Evolutionary conservation across 37 sponge, comb jelly and placozoan genomes (phyloP).

Genomic region (Crambe crambe): DNA sequence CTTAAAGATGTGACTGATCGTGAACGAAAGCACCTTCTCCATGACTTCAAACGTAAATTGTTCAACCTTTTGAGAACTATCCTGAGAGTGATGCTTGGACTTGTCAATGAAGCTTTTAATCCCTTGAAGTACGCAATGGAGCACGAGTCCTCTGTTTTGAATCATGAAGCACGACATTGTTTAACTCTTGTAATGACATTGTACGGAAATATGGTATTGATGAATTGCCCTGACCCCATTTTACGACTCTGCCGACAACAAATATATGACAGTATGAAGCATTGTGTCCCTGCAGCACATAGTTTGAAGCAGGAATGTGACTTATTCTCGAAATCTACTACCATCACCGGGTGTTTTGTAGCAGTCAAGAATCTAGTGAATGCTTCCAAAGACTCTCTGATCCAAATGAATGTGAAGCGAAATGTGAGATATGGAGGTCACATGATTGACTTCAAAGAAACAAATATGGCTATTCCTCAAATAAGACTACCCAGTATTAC

Average conservation of each 20-base stretch:
- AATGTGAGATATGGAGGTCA: not conserved
- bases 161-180: constrained; percentile 10
- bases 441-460: not conserved
- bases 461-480: not conserved
- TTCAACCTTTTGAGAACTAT: not conserved
- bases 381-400: not conserved
- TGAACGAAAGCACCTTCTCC: not conserved
- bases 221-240: not conserved
- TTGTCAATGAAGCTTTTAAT: constrained; percentile 3
- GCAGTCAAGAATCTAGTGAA: not conserved
- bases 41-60: not conserved
- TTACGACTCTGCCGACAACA: not conserved
- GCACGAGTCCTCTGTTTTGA: not conserved
- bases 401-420: not conserved
- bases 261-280: not conserved
- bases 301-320: not conserved
- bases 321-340: not conserved
- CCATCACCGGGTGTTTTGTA: constrained; percentile 1
- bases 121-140: constrained; percentile 25
- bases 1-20: not conserved
- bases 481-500: not conserved
- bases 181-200: not conserved
- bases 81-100: constrained; percentile 28
- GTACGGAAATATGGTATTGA: not conserved
- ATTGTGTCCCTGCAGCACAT: not conserved